Base-by-base conservation (phyloP, 2,797 vertebrate genomes). In the Typhlichthys subterraneus region DNA sequence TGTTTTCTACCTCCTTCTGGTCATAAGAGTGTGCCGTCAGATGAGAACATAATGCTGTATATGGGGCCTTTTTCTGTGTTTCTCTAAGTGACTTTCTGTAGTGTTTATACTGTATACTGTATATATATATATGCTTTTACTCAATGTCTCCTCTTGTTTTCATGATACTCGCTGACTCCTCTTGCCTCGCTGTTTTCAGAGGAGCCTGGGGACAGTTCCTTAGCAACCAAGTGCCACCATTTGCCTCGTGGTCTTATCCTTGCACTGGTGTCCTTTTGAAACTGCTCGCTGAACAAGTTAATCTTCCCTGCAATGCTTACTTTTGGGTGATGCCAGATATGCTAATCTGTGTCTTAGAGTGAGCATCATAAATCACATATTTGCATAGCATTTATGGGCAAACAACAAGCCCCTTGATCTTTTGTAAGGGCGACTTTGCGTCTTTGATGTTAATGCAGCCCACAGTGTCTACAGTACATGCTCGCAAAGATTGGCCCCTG, bases 211-310 rank as follows among this genome's bases (percentile, higher is more conserved):
- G 85, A 69, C 70, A 64, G 84, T 90, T 90, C 70, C 89, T 88
- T 78, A 86, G 86, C 85, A 91, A 91, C 88, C 82, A 87, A 67
- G 76, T 82, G 76, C 79, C 77, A 65, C 76, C 59, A 56, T 82
- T 82, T 81, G 68, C 78, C 69, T 83, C 1, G 33, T 71, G 63
- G 72, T 77, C 65, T 73, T 65, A 73, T 75, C 60, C 65, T 48
- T 63, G 74, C 76, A 54, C 66, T 53, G 50, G 45, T 69, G 63
- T 78, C 74, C 73, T 75, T 75, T 65, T 70, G 59, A 80, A 73
- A 38, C 70, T 57, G 65, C 70, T 79, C 47, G 13, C 75, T 72
- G 72, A 72, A 82, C 73, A 65, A 69, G 62, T 78, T 87, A 85
- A 87, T 87, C 82, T 80, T 73, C 70, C 67, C 68, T 65, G 63